Percentiles rank a stretch among this genome's conserved stretches.
Conservation (phyloP, 2,113 vertebrate species). For the Pyrgilauda ruficollis region DNA sequence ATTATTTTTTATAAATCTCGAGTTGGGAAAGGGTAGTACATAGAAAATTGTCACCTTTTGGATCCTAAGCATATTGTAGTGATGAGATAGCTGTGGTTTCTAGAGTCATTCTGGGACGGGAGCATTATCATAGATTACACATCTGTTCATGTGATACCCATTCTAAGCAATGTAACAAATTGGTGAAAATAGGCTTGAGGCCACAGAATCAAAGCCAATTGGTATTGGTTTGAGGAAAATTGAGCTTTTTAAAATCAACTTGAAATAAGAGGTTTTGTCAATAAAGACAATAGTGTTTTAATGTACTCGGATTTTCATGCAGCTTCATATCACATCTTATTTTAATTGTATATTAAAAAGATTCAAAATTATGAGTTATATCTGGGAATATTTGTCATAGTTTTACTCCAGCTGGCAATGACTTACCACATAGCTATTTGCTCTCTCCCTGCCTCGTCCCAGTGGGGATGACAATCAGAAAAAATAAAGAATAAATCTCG, state of each 20-base stretch:
- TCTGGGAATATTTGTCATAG: neutral
- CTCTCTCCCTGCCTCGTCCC: neutral
- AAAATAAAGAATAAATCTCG: neutral
- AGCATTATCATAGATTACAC: neutral
- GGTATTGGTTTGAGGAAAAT: neutral
- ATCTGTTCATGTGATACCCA: neutral
- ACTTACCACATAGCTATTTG: rapidly evolving
- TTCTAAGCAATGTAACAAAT: neutral
- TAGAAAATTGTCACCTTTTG: neutral
- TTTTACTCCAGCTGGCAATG: neutral
- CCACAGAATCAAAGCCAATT: neutral
- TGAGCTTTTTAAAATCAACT: neutral
- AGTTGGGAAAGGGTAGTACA: rapidly evolving
- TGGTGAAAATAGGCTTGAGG: neutral
- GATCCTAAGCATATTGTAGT: neutral
- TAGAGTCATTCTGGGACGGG: neutral
- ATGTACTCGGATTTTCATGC: neutral
- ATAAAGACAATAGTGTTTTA: neutral
- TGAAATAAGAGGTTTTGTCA: neutral
- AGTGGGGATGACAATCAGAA: neutral
- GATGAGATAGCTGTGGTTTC: neutral
- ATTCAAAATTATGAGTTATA: neutral
- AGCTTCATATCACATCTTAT: neutral
- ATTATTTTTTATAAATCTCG: neutral
- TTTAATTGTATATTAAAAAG: neutral